These are phyloP conservation scores for Nothobranchius furzeri DNA, from an alignment of 2,113 vertebrate species.

Conservation along the genomic window DNA sequence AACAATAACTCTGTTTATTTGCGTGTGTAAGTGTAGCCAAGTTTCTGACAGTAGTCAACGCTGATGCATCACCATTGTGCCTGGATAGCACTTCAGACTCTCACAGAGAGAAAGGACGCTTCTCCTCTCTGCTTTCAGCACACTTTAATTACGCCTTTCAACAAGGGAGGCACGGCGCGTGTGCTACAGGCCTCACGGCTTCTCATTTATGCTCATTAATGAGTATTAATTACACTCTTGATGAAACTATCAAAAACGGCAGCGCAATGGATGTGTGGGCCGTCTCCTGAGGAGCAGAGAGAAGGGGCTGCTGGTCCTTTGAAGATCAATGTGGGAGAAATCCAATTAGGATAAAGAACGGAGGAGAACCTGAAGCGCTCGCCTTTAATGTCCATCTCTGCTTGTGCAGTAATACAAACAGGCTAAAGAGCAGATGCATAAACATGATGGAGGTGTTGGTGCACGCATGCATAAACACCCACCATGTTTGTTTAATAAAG, in stretches of 20 bases:
- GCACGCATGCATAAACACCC: slow-evolving; percentile 1
- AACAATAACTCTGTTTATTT: slow-evolving; percentile 57
- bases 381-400: slow-evolving; percentile 68
- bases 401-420: slow-evolving; percentile 34
- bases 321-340: slow-evolving; percentile 82
- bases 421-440: slow-evolving; percentile 37
- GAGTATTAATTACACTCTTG: slow-evolving; percentile 81
- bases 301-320: slow-evolving; percentile 68
- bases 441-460: slow-evolving; percentile 40
- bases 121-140: slow-evolving; percentile 65
- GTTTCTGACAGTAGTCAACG: slow-evolving; percentile 62
- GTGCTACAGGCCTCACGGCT: slow-evolving; percentile 54
- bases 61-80: slow-evolving; percentile 57
- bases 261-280: slow-evolving; percentile 71
- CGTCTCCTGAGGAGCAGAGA: slow-evolving; percentile 67
- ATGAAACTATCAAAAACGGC: slow-evolving; percentile 81
- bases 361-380: slow-evolving; percentile 65
- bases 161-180: slow-evolving; percentile 65
- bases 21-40: slow-evolving; percentile 55
- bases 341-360: slow-evolving; percentile 80
- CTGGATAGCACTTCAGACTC: slow-evolving; percentile 65
- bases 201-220: slow-evolving; percentile 81
- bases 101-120: slow-evolving; percentile 61
- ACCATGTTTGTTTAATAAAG: slow-evolving; percentile 48
- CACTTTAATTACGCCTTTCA: slow-evolving; percentile 78